Conservation (phyloP, 2,888 invertebrate genomes). For the Corbicula japonica region DNA sequence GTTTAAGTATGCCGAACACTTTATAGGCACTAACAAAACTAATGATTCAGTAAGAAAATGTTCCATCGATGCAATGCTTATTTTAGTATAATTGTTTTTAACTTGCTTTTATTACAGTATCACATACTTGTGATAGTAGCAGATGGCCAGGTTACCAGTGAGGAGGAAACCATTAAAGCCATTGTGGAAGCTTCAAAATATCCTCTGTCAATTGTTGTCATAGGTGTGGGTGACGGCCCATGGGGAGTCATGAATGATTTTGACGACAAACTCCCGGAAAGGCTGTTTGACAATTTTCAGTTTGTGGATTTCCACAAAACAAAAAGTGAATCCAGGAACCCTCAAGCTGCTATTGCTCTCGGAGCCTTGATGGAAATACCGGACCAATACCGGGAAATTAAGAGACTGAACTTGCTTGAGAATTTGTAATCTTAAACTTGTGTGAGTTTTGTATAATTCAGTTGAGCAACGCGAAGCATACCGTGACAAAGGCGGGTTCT, state of each 20-base stretch:
- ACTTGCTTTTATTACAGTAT: conserved; percentile 81
- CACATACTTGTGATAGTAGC: conserved; percentile 88
- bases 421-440: neutral
- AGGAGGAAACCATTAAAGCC: conserved; percentile 86
- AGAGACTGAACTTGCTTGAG: conserved; percentile 63
- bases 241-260: conserved; percentile 51
- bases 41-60: neutral
- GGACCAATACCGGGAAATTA: conserved; percentile 85
- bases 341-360: conserved; percentile 86
- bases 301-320: conserved; percentile 80
- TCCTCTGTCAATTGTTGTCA: conserved; percentile 87
- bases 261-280: conserved; percentile 86
- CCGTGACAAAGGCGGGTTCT: neutral
- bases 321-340: conserved; percentile 73
- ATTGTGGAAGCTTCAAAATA: conserved; percentile 87
- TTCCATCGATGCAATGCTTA: neutral
- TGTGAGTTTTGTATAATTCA: neutral
- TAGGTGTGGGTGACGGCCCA: conserved; percentile 85
- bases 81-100: neutral
- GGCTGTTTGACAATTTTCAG: conserved; percentile 87
- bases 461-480: neutral
- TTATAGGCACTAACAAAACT: neutral
- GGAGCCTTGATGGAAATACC: conserved; percentile 87
- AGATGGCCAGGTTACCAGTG: conserved; percentile 88
- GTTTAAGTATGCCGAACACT: neutral